A percentile compares a stretch with the other conserved stretches of the same genome.
phyloP scores from a whole-genome alignment of 2,113 vertebrate species.

The Perognathus longimembris region DNA sequence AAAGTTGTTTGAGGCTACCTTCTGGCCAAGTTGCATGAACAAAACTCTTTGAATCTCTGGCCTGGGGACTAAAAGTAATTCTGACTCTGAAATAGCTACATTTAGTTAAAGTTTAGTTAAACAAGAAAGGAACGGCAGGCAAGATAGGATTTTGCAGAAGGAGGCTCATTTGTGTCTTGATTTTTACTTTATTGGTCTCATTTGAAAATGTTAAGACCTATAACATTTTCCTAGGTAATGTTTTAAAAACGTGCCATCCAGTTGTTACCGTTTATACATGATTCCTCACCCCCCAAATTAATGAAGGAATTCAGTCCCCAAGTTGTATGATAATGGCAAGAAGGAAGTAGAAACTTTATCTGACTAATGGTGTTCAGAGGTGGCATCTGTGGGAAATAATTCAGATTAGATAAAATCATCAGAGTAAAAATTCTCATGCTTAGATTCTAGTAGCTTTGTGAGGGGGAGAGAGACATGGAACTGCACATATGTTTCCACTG shows the following conservation, averaged over 20 bases:
- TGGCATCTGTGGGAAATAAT: background rate
- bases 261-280: background rate
- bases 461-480: background rate
- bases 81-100: conserved; percentile 26
- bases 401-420: background rate
- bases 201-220: conserved; percentile 35
- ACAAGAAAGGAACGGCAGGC: background rate
- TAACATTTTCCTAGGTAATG: background rate
- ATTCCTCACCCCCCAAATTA: background rate
- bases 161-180: background rate
- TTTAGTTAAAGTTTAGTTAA: conserved; percentile 40
- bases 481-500: background rate
- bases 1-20: conserved; percentile 51
- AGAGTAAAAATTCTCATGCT: background rate
- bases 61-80: conserved; percentile 42
- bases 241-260: background rate
- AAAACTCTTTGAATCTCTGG: conserved; percentile 37
- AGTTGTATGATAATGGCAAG: background rate
- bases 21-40: conserved; percentile 37
- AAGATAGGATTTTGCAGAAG: background rate
- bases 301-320: background rate
- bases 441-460: background rate
- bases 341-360: background rate
- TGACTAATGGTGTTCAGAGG: background rate
- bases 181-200: conserved; percentile 42